Evolutionary conservation across 2,888 invertebrate species (phyloP).

Genomic region (Sicus ferrugineus): DNA sequence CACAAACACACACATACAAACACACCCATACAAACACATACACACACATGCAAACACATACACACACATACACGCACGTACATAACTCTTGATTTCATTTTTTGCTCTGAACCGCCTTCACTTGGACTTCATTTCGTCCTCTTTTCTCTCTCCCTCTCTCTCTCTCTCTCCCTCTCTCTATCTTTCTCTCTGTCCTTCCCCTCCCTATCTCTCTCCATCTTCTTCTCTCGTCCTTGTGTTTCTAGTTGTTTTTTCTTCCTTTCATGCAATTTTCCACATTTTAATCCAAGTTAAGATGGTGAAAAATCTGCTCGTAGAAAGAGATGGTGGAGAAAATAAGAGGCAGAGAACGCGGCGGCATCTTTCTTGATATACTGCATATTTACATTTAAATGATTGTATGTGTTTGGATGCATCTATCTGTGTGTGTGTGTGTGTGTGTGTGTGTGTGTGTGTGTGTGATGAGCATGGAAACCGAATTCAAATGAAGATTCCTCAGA

Average conservation of each 20-base stretch:
- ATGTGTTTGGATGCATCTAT: neutral
- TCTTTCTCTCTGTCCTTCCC: neutral
- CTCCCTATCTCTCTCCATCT: neutral
- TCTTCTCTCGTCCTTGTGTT: neutral
- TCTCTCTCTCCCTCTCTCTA: too few relatives aligned
- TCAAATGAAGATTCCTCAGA: too few relatives aligned
- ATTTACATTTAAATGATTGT: slow-evolving; percentile 7
- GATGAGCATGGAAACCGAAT: neutral
- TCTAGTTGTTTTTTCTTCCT: neutral
- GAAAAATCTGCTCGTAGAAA: slow-evolving; percentile 38
- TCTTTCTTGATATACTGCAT: neutral
- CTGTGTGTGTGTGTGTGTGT: slow-evolving; percentile 13
- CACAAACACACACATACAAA: neutral
- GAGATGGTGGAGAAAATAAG: slow-evolving; percentile 22
- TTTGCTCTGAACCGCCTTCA: too few relatives aligned
- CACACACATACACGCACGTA: neutral
- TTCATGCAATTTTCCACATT: slow-evolving; percentile 20
- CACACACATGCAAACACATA: slow-evolving; percentile 8
- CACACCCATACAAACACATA: neutral
- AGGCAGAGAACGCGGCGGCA: neutral
- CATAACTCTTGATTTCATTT: neutral
- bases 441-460: neutral
- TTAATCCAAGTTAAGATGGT: slow-evolving; percentile 31
- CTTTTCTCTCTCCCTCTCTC: too few relatives aligned
- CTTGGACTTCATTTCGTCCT: too few relatives aligned